These are phyloP conservation scores for Lottia gigantea DNA, from an alignment of 2,888 invertebrate species.

Conservation along the genomic window DNA sequence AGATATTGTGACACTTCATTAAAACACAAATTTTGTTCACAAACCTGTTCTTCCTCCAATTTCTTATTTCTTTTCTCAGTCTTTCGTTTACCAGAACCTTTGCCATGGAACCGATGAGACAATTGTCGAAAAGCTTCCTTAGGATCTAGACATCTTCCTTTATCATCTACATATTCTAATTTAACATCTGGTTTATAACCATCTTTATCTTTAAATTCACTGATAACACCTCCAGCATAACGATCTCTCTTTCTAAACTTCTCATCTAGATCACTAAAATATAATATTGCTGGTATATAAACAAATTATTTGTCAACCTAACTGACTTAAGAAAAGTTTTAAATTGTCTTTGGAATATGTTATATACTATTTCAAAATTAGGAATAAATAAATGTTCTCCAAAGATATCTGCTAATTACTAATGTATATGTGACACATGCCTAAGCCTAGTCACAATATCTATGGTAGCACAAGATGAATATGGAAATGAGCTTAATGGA, in stretches of 20 bases:
- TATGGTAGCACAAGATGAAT: too few species aligned
- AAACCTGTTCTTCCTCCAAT: slow-evolving; percentile 88
- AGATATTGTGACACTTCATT: too few species aligned
- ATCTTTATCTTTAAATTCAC: slow-evolving; percentile 92
- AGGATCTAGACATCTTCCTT: slow-evolving; percentile 88
- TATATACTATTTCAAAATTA: too few species aligned
- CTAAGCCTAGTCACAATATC: too few species aligned
- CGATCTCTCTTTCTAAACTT: slow-evolving; percentile 65
- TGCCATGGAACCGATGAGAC: slow-evolving; percentile 98
- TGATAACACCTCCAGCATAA: slow-evolving; percentile 78
- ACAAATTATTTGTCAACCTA: too few species aligned
- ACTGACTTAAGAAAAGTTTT: too few species aligned
- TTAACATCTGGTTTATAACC: slow-evolving; percentile 93
- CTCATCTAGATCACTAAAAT: slow-evolving; percentile 66
- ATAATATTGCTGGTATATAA: too few species aligned
- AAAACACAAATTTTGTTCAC: background rate
- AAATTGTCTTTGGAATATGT: too few species aligned
- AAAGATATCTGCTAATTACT: too few species aligned
- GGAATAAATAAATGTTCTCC: too few species aligned
- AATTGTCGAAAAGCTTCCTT: slow-evolving; percentile 96
- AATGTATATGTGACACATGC: background rate
- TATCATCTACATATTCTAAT: slow-evolving; percentile 96
- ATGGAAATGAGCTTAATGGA: too few species aligned
- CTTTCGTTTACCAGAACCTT: slow-evolving; percentile 99
- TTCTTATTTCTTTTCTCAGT: slow-evolving; percentile 95